Percentiles rank a stretch among this genome's conserved stretches.
phyloP scores from a whole-genome alignment of 1,140 invertebrate species.

The Camponotus floridanus region DNA sequence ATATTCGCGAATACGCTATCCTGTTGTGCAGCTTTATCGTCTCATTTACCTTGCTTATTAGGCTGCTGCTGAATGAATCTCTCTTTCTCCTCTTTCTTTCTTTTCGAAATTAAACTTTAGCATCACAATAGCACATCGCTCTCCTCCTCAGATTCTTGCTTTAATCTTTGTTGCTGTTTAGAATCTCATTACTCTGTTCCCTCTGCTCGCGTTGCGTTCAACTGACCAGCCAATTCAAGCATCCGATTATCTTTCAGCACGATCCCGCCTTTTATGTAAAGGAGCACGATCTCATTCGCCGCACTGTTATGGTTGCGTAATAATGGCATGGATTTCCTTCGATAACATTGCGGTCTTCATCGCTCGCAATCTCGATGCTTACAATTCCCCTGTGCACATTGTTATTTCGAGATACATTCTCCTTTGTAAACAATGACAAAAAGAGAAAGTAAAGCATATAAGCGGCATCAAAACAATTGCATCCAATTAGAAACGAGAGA shows the following conservation, averaged over 20 bases:
- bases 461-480: conserved; percentile 5
- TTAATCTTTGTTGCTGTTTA: conserved; percentile 52
- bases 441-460: not conserved
- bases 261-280: conserved; percentile 37
- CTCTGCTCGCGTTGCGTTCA: conserved; percentile 22
- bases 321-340: conserved; percentile 52
- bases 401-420: conserved; percentile 30
- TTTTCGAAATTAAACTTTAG: conserved; percentile 12
- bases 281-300: conserved; percentile 57
- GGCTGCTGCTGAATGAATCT: not conserved
- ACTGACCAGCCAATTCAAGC: conserved; percentile 52
- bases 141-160: conserved; percentile 11
- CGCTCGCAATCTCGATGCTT: conserved; percentile 32
- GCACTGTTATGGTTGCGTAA: conserved; percentile 53
- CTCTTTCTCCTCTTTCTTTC: not conserved
- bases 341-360: conserved; percentile 48
- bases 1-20: conserved; percentile 40
- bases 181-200: conserved; percentile 57
- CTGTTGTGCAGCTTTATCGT: not conserved
- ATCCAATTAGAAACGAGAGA: conserved; percentile 3
- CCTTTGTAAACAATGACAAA: conserved; percentile 12
- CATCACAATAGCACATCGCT: not conserved
- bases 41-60: not conserved
- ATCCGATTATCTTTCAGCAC: conserved; percentile 53
- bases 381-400: conserved; percentile 15